A percentile compares a stretch with the other conserved stretches of the same genome.
Conservation (phyloP, 2,113 vertebrate species). For the Aptenodytes patagonicus region DNA sequence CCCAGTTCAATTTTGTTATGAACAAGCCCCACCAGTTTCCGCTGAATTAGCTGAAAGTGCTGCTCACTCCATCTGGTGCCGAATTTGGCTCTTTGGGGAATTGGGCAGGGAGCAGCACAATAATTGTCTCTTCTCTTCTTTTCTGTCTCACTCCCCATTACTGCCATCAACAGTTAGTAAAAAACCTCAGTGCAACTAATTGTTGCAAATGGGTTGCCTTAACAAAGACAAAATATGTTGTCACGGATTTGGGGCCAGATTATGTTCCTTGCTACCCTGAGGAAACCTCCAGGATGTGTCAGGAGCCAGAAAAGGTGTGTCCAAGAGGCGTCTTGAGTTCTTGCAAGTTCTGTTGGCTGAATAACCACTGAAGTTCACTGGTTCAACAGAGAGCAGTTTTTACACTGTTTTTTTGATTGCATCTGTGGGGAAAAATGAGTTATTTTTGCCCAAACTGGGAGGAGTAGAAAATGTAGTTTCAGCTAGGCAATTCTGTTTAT, state of each 20-base stretch:
- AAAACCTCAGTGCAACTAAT: rapidly evolving
- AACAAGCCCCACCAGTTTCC: background rate
- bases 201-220: background rate
- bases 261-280: background rate
- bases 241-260: background rate
- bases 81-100: background rate
- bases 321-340: background rate
- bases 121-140: background rate
- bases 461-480: background rate
- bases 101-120: background rate
- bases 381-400: background rate
- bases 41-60: background rate
- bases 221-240: background rate
- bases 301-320: background rate
- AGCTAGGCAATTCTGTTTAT: background rate
- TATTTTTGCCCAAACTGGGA: background rate
- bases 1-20: background rate
- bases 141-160: background rate
- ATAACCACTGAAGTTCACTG: background rate
- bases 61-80: rapidly evolving
- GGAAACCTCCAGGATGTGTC: background rate
- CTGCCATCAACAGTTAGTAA: background rate
- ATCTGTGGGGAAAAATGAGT: background rate
- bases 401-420: background rate
- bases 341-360: background rate